Percentiles rank a stretch among this genome's conserved stretches.
These are phyloP conservation scores for Platyscapa corneri DNA, from an alignment of 1,140 invertebrate genomes.

Conservation along the genomic window DNA sequence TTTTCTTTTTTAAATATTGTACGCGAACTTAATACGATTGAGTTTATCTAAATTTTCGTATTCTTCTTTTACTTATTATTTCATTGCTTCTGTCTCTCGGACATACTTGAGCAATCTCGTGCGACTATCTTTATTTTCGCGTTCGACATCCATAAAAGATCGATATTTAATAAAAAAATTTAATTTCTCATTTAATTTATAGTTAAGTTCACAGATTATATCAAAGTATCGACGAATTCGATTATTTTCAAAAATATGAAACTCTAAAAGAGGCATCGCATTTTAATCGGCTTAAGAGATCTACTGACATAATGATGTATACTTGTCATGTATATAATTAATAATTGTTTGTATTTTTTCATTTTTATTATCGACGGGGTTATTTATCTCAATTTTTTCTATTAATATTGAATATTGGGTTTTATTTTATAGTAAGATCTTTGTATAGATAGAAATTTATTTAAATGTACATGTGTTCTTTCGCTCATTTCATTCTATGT, in stretches of 20 bases:
- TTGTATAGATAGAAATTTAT: constrained; percentile 53
- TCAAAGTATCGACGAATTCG: constrained; percentile 66
- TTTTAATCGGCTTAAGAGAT: constrained; percentile 60
- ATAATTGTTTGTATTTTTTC: constrained; percentile 42
- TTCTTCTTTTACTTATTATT: constrained; percentile 6
- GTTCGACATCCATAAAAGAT: constrained; percentile 36
- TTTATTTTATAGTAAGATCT: constrained; percentile 59
- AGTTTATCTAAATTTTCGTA: constrained; percentile 18
- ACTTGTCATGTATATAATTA: constrained; percentile 53
- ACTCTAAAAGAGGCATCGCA: constrained; percentile 65
- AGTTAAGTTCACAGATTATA: constrained; percentile 52
- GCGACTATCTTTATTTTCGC: neutral
- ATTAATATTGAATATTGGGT: constrained; percentile 12
- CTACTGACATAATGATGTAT: constrained; percentile 65
- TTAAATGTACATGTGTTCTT: constrained; percentile 14
- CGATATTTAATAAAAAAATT: constrained; percentile 50
- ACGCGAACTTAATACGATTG: constrained; percentile 27
- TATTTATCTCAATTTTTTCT: constrained; percentile 47
- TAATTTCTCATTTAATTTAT: constrained; percentile 41
- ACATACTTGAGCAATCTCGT: constrained; percentile 2
- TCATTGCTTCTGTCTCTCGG: neutral
- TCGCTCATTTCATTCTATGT: neutral
- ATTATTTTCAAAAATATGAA: constrained; percentile 75
- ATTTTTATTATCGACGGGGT: constrained; percentile 65
- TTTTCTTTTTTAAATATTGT: constrained; percentile 35